Percentiles rank a stretch among this genome's conserved stretches.
Conservation (phyloP, 2,113 vertebrate species). For the Urocitellus parryii region DNA sequence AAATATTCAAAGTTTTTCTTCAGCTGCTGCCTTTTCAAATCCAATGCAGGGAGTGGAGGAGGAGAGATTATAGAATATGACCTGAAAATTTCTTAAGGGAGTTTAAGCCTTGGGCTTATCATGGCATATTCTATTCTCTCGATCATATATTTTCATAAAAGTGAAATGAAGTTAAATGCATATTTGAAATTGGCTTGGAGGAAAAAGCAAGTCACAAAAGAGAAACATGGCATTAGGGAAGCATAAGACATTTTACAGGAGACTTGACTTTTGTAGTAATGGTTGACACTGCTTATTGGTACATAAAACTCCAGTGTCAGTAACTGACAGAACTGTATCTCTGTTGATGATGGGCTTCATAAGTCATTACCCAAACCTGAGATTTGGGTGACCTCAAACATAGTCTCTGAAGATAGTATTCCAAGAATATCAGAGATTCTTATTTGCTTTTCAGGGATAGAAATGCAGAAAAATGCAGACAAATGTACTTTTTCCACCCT, state of each 20-base stretch:
- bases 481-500: background rate
- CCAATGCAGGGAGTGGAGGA: background rate
- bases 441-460: background rate
- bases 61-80: background rate
- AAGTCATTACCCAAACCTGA: background rate
- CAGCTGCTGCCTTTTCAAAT: conserved; percentile 46
- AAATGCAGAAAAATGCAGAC: background rate
- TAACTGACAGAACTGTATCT: background rate
- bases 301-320: background rate
- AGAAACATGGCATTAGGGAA: background rate
- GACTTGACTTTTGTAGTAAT: background rate
- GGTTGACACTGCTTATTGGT: background rate
- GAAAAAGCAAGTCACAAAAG: conserved; percentile 22
- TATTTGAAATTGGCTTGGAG: conserved; percentile 64
- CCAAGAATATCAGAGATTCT: background rate
- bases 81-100: background rate
- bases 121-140: conserved; percentile 21
- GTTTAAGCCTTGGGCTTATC: background rate
- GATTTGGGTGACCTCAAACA: background rate
- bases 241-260: background rate
- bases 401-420: background rate
- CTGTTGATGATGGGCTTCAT: background rate
- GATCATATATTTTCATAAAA: conserved; percentile 62
- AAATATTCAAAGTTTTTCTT: conserved; percentile 60
- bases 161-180: conserved; percentile 64